Conservation (phyloP, 2,797 vertebrate species). For the Alectoris magna region DNA sequence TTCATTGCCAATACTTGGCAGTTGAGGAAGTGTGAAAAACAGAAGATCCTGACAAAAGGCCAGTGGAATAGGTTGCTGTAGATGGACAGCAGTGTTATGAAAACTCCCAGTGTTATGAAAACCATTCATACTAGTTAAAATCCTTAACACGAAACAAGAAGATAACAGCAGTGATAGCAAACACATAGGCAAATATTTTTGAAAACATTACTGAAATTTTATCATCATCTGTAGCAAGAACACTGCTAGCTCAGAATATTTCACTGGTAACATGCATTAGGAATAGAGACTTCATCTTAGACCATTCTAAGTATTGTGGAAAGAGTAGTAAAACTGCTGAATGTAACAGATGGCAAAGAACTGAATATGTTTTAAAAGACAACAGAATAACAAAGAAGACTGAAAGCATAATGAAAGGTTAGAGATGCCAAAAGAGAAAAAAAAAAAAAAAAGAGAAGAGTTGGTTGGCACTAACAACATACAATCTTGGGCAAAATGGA, state of each 20-base stretch:
- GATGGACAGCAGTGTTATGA: not conserved
- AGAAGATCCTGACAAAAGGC: constrained; percentile 7
- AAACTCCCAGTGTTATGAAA: constrained; percentile 16
- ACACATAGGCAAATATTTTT: not conserved
- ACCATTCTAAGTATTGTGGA: not conserved
- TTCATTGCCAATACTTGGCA: not conserved
- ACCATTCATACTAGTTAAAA: not conserved
- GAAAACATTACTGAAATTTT: not conserved
- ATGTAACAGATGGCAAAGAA: not conserved
- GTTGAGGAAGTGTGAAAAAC: constrained; percentile 23
- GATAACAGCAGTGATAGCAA: not conserved
- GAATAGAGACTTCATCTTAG: not conserved
- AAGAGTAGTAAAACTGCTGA: not conserved
- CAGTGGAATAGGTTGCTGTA: not conserved
- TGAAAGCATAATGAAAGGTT: not conserved
- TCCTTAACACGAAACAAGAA: not conserved
- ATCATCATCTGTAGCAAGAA: not conserved
- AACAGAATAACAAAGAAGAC: not conserved
- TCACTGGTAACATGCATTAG: not conserved
- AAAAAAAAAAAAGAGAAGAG: not conserved
- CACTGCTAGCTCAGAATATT: not conserved
- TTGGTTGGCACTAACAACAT: not conserved
- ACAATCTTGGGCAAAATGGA: not conserved
- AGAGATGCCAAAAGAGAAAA: not conserved
- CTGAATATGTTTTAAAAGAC: not conserved